These are phyloP conservation scores for Mactromeris polynyma DNA, from an alignment of 2,888 invertebrate genomes.

Conservation along the genomic window DNA sequence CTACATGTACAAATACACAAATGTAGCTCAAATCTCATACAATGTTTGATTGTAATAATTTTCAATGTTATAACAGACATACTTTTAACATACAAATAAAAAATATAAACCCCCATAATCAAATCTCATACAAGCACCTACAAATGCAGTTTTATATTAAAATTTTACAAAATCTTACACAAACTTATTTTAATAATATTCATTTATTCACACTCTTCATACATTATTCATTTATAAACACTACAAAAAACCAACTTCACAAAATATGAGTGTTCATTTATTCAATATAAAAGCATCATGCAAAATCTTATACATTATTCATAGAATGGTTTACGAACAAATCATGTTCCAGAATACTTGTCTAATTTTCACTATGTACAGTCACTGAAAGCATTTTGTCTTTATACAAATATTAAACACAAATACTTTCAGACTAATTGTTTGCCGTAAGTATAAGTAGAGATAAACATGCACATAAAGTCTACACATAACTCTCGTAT, in stretches of 20 bases:
- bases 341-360: neutral
- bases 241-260: neutral
- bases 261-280: neutral
- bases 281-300: neutral
- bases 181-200: neutral
- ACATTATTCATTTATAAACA: neutral
- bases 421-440: neutral
- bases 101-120: neutral
- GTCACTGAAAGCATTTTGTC: neutral
- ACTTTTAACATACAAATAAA: neutral
- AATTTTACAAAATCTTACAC: neutral
- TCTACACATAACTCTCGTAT: too few relatives aligned
- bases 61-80: neutral
- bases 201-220: neutral
- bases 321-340: neutral
- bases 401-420: neutral
- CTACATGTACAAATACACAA: neutral
- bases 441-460: neutral
- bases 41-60: neutral
- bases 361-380: neutral
- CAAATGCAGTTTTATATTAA: neutral
- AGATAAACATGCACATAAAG: neutral
- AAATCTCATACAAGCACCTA: neutral
- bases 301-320: neutral
- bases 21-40: neutral